Conservation (phyloP, 2,113 vertebrate genomes). For the Argyrosomus japonicus region DNA sequence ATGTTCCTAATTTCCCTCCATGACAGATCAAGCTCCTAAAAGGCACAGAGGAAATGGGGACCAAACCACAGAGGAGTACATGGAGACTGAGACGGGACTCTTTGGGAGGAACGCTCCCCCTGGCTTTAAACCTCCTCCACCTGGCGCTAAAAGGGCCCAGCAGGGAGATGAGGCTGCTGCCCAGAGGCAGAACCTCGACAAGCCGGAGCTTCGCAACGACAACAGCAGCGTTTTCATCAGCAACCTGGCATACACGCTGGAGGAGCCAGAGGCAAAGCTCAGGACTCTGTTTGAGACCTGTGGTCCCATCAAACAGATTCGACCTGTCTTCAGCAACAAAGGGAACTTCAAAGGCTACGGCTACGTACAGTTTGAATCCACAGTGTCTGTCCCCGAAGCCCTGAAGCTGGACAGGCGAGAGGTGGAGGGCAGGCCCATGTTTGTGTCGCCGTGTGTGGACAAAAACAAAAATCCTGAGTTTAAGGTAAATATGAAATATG, state of each 20-base stretch:
- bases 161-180: constrained; percentile 44
- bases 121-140: constrained; percentile 50
- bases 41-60: constrained; percentile 83
- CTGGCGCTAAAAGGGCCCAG: constrained; percentile 79
- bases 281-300: constrained; percentile 88
- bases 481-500: constrained; percentile 84
- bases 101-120: constrained; percentile 76
- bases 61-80: constrained; percentile 69
- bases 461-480: constrained; percentile 97
- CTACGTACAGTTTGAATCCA: constrained; percentile 92
- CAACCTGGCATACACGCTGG: constrained; percentile 91
- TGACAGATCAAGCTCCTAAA: constrained; percentile 86
- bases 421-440: constrained; percentile 94
- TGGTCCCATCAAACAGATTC: constrained; percentile 88
- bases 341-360: constrained; percentile 93
- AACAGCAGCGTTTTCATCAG: constrained; percentile 92
- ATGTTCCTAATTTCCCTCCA: not conserved
- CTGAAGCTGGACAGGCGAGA: constrained; percentile 89
- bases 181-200: constrained; percentile 80
- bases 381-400: constrained; percentile 84
- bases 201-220: constrained; percentile 88
- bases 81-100: constrained; percentile 83
- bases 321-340: constrained; percentile 87
- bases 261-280: constrained; percentile 88
- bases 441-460: constrained; percentile 96